Percentiles rank a stretch among this genome's conserved stretches.
phyloP scores from a whole-genome alignment of 2,888 invertebrate species.

The Parnassius mnemosyne region DNA sequence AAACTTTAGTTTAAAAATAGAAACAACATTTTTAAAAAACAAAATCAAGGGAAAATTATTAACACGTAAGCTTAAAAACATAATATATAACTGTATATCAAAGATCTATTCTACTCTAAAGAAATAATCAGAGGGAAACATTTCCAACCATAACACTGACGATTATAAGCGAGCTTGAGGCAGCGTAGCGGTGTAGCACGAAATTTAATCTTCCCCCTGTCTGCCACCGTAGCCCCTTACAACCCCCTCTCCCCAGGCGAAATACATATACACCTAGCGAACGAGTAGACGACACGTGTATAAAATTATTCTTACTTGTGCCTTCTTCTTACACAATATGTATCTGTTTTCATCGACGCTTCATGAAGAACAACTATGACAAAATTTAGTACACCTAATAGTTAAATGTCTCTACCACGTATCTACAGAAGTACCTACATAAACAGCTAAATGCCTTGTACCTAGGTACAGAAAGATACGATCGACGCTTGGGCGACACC shows the following conservation, averaged over 20 bases:
- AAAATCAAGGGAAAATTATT: too few relatives aligned
- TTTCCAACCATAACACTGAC: constrained; percentile 67
- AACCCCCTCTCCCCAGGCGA: constrained; percentile 25
- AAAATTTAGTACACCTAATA: constrained; percentile 26
- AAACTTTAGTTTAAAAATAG: too few relatives aligned
- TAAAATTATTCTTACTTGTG: too few relatives aligned
- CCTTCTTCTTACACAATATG: not conserved
- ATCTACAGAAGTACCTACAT: constrained; percentile 4
- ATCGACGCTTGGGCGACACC: constrained; percentile 37
- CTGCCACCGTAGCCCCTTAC: constrained; percentile 49
- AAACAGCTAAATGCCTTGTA: constrained; percentile 37
- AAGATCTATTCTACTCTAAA: constrained; percentile 6
- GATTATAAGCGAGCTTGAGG: constrained; percentile 67
- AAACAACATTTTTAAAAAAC: too few relatives aligned
- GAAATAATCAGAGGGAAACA: constrained; percentile 55
- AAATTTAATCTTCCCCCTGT: constrained; percentile 77
- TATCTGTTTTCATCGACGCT: constrained; percentile 50
- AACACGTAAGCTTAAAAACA: not conserved
- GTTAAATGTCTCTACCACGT: too few relatives aligned
- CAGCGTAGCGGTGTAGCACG: constrained; percentile 61
- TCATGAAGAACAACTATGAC: constrained; percentile 55
- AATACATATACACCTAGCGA: constrained; percentile 21
- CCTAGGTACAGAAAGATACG: constrained; percentile 58
- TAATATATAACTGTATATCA: too few relatives aligned
- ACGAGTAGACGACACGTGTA: constrained; percentile 20